Conservation (phyloP, 2,888 invertebrate species). For the Lamellibrachia satsuma region DNA sequence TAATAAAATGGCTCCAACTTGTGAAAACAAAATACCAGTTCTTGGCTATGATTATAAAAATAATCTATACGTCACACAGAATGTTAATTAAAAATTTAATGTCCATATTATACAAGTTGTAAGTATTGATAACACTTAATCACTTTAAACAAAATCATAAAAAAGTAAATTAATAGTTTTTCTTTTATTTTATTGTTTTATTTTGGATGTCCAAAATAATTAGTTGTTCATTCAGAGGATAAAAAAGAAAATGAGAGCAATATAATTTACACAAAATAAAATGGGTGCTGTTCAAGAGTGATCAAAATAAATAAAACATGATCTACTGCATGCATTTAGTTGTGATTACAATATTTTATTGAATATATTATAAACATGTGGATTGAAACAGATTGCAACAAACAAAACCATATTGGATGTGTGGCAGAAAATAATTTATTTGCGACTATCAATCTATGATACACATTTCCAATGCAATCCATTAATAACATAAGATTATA, state of each 20-base stretch:
- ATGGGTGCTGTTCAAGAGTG: background rate
- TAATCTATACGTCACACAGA: background rate
- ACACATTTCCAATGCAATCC: background rate
- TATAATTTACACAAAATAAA: background rate
- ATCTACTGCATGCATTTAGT: background rate
- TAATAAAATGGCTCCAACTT: background rate
- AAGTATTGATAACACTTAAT: background rate
- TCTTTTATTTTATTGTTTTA: background rate
- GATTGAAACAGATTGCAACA: background rate
- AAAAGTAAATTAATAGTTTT: background rate
- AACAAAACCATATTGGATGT: background rate
- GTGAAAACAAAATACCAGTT: background rate
- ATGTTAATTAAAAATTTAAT: background rate
- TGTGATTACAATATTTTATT: background rate
- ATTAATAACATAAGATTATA: background rate
- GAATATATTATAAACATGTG: background rate
- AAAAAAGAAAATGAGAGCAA: background rate
- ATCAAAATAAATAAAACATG: background rate
- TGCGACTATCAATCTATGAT: background rate
- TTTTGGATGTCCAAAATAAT: background rate
- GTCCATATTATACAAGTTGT: background rate
- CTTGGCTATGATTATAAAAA: background rate
- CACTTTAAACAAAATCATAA: too few species aligned
- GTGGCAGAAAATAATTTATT: slow-evolving; percentile 13
- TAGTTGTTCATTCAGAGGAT: background rate